Percentiles rank a stretch among this genome's conserved stretches.
Evolutionary conservation across 2,797 vertebrate species (phyloP).

Genomic region (Merluccius polli): DNA sequence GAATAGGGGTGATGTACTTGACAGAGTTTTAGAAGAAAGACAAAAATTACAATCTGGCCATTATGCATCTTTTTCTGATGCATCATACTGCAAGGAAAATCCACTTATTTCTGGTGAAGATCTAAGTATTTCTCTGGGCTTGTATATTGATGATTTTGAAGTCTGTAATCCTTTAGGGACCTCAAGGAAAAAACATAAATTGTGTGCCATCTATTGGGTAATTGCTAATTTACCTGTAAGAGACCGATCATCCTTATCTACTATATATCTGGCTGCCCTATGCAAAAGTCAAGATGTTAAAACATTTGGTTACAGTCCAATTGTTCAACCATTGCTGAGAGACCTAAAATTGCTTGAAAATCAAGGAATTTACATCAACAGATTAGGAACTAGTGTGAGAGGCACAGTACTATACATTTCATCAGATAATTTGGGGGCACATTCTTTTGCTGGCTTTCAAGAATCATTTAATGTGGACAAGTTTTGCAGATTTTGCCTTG

Average conservation of each 20-base stretch:
- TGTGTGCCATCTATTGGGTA: slow-evolving; percentile 32
- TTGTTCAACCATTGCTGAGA: slow-evolving; percentile 23
- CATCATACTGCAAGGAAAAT: slow-evolving; percentile 7
- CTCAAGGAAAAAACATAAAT: slow-evolving; percentile 24
- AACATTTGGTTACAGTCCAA: slow-evolving; percentile 17
- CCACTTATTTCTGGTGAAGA: slow-evolving; percentile 15
- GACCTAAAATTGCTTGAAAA: slow-evolving; percentile 29
- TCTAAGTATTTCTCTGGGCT: no score
- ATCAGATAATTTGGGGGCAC: slow-evolving; percentile 30
- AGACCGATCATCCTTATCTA: slow-evolving; percentile 14
- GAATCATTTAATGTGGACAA: slow-evolving; percentile 21
- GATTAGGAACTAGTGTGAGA: slow-evolving; percentile 19
- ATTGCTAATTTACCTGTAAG: slow-evolving; percentile 18
- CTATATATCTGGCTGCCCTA: slow-evolving; percentile 22
- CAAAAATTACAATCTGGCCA: no score
- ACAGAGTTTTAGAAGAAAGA: no score
- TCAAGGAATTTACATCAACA: slow-evolving; percentile 22
- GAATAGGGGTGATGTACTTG: no score
- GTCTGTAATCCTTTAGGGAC: slow-evolving; percentile 22
- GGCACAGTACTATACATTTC: slow-evolving; percentile 27
- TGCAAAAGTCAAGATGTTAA: slow-evolving; percentile 29
- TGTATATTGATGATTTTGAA: slow-evolving; percentile 25
- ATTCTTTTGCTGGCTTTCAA: slow-evolving; percentile 31
- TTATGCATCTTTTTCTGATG: not conserved
- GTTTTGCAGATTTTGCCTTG: slow-evolving; percentile 27